Base-by-base conservation (phyloP, 2,888 invertebrate genomes). In the Zelleria hepariella region DNA sequence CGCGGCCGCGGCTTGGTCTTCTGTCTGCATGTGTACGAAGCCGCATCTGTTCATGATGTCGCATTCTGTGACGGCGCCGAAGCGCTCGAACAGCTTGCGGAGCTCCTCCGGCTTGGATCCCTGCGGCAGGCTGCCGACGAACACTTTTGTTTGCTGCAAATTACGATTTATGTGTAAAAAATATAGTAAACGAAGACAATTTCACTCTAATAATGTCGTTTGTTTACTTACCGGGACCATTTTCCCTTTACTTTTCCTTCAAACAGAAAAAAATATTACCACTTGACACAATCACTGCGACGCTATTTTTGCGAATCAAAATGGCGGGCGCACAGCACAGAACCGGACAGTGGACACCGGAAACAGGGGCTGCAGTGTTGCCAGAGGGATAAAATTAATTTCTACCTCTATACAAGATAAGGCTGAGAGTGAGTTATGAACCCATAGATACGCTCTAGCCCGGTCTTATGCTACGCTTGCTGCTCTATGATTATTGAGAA, bases 1-100 rank as follows among this genome's bases (percentile, higher is more conserved):
- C 0, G 97, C 96, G 60, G 92, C 92, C 54, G 92, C 90, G 2
- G 97, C 97, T 80, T 96, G 93, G 58, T 95, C 94, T 70, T 93
- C 92, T 21, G 94, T 93, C 73, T 95, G 94, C 93, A 96, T 93
- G 82, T 97, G 97, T 57, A 98, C 95, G 86, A 98, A 98, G 8
- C 97, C 98, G 80, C 96, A 98, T 62, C 96, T 93, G 79, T 97
- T 97, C 89, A 98, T 94, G 61, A 98, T 95, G 77, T 98, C 98
- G 81, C 97, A 97, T 82, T 98, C 98, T 20, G 95, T 95, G 5
- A 98, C 97, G 60, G 91, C 91, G 54, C 97, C 97, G 80, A 94
- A 96, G 58, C 94, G 93, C 67, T 95, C 93, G 85, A 98, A 98
- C 57, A 97, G 87, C 65, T 92, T 92, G 55, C 94, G 90, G 54